Base-by-base conservation (phyloP, 2,113 vertebrate genomes). In the Tetrao urogallus region DNA sequence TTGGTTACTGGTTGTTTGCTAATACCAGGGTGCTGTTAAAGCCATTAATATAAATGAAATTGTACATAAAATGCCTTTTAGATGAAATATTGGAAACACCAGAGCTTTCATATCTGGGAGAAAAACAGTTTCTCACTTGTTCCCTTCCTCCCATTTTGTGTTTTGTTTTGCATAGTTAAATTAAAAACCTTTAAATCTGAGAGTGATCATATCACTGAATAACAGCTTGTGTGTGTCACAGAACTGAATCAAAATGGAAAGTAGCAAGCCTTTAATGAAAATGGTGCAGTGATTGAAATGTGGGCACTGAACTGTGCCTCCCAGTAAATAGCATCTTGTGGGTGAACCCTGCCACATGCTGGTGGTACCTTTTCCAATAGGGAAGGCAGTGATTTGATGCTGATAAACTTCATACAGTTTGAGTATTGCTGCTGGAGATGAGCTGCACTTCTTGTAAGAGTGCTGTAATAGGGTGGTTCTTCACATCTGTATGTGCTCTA, bases 151-250 rank as follows among this genome's bases (percentile, higher is more conserved):
- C 57, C n/a, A 11, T 61, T 64, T 71, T 67, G 52, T 48, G 17
- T 77, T 82, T 80, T 47, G 13, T 77, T 91, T 91, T 82, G 64
- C 50, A 86, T 16, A 20, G 52, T 25, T 32, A 57, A 32, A 32
- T 57, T 11, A 38, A 74, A 74, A 77, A 25, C 15, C 52, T 90
- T 88, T 74, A 54, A 73, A 56, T 72, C 50, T 69, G 32, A 82
- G 38, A 28, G 14, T 27, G 18, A 6, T 65, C 0, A 0, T 70
- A 36, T 50, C 25, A 17, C 17, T 56, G 61, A 66, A 2, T 60
- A 57, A 52, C 25, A 19, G n/a, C 14, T 60, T 63, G 2, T 0
- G 0, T 78, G n/a, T 77, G 80, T 89, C 43, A 61, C 73, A 70
- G 64, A 71, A 8, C 13, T 56, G n/a, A 84, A 19, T n/a, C 56